Evolutionary conservation across 1,140 invertebrate genomes (phyloP), one percentile per base, ranked within the genome.

Genomic region (Hyles vespertilio): DNA sequence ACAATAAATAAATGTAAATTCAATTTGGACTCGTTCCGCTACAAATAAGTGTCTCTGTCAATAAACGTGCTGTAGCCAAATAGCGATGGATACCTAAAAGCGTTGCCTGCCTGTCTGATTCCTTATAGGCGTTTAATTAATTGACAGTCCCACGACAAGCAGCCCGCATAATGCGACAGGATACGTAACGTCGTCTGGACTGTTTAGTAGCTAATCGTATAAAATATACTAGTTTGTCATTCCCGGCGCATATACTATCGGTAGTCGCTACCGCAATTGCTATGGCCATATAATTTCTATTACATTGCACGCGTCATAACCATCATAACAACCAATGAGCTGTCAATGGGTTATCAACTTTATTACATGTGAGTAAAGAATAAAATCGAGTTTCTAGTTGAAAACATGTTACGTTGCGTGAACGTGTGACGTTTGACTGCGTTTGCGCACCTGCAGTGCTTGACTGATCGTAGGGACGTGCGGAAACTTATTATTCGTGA

Each of bases 191-290:
- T 54, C 53, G 70, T 65, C 58, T 58, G 53, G 65, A 69, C 70
- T 70, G 43, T 62, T 77, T 72, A 70, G 67, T 63, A 67, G 61
- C 63, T 72, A 67, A 70, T 74, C 71, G 66, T 69, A 68, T 63
- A 56, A 59, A 66, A 59, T 61, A 50, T 46, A 65, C 59, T 59
- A 65, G 68, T 76, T 81, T 81, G 63, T 72, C 77, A 81, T 81
- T 81, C 78, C 56, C 68, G 52, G 67, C 67, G 67, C 78, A 81
- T 81, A 70, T 63, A 68, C 53, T 56, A 43, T 53, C 66, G 60
- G 71, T 66, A 67, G 74, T 65, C 54, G 66, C 65, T 70, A 69
- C 63, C 65, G 69, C 77, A 74, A 77, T 73, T 73, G 75, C 69
- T 61, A 65, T 55, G 56, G 58, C 64, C 60, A 66, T 73, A 64